Conservation (phyloP, 2,113 vertebrate species). For the Hystrix brachyura region DNA sequence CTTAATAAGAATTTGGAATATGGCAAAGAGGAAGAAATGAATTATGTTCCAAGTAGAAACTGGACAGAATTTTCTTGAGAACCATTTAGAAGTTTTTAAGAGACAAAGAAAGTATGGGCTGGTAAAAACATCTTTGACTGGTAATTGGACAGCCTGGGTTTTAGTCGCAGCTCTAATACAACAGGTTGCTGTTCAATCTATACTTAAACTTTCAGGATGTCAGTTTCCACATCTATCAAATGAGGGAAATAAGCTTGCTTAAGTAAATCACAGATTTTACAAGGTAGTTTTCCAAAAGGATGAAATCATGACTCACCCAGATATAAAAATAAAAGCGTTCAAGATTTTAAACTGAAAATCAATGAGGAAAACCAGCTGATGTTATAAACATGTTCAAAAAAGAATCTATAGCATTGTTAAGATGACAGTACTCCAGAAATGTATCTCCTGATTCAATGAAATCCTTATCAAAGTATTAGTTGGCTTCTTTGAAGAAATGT, state of each 20-base stretch:
- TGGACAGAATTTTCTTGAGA: slow-evolving; percentile 24
- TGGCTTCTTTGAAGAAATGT: slow-evolving; percentile 7
- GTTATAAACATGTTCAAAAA: not conserved
- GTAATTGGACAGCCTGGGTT: not conserved
- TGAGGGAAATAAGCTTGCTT: not conserved
- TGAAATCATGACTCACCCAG: not conserved
- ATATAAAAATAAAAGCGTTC: slow-evolving; percentile 7
- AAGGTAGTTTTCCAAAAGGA: slow-evolving; percentile 14
- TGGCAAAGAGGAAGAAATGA: not conserved
- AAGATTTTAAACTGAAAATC: not conserved
- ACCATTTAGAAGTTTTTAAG: not conserved
- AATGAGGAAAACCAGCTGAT: not conserved
- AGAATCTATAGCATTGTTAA: not conserved
- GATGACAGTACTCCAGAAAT: not conserved
- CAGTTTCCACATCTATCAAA: slow-evolving; percentile 5
- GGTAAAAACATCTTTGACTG: slow-evolving; percentile 15
- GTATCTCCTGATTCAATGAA: slow-evolving; percentile 3
- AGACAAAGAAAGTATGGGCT: not conserved
- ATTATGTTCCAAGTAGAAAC: slow-evolving; percentile 35
- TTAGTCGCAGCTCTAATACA: not conserved
- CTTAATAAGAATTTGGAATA: slow-evolving; percentile 9
- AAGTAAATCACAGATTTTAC: not conserved
- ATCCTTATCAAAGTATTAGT: slow-evolving; percentile 20
- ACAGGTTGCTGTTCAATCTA: not conserved
- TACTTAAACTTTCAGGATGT: not conserved